Base-by-base conservation (phyloP, 2,797 vertebrate genomes). In the Agapornis canus region DNA sequence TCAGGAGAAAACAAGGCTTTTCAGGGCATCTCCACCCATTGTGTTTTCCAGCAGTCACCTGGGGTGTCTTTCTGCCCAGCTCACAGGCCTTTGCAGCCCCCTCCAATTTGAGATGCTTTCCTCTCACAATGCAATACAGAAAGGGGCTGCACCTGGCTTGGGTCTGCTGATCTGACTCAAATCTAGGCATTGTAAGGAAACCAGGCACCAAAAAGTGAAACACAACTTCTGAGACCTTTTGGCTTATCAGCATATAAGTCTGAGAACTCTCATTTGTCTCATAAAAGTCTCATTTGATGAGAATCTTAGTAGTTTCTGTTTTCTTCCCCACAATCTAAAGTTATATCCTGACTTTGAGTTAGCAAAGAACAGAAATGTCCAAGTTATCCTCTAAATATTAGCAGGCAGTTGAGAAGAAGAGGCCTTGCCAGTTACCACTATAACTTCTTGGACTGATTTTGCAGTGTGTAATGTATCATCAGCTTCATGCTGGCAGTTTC, bases 381-480 rank as follows among this genome's bases (percentile, higher is more conserved):
- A 9, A 79, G 31, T 92, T 86, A 73, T 61, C 42, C 66, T 78
- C 76, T 77, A 91, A 91, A 90, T 64, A 90, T 52, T 71, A 89
- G 39, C n/a, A 83, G 57, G 47, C 16, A 91, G 54, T 82, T 83
- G 72, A 78, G 77, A 82, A 89, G 49, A 84, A 39, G 5, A 61
- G 29, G 23, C 25, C 18, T 35, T 83, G 81, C 73, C 86, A 90
- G 29, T 72, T 92, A 59, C 42, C 27, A 48, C 59, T 91, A 17
- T 61, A 90, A 89, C 42, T 56, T 75, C 68, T 92, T 90, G 83
- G 76, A 63, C 29, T 37, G 43, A 68, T 90, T 93, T 88, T 85
- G 25, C 18, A 57, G 52, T 80, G 32, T 79, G 23, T n/a, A 70
- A 25, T 68, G 70, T 54, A 80, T 89, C 88, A 91, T 66, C 61